Evolutionary conservation across 1,140 invertebrate genomes (phyloP), one percentile per base, ranked within the genome.

Genomic region (Aleiodes sp.): DNA sequence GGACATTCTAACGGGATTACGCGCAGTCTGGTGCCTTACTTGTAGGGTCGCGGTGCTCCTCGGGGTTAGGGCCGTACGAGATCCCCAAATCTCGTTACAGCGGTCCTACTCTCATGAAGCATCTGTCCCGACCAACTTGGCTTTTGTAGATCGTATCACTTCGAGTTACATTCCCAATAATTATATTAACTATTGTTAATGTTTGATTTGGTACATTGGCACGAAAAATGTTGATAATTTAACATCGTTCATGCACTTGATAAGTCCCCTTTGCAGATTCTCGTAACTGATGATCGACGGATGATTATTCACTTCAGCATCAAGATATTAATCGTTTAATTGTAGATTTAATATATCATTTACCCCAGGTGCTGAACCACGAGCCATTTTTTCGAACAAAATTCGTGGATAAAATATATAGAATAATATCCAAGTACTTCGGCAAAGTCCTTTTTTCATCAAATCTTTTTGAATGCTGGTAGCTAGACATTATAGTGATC

Each of bases 171-270:
- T 79, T 87, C 70, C 84, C 86, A 10, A 87, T 79, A 67, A 89
- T 89, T 31, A 87, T 86, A 75, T 88, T 88, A 46, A 87, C 80
- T 29, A 88, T 81, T 19, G 84, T 86, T 46, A 87, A 78, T 43
- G 87, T 81, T n/a, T 84, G 77, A 68, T 88, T 86, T 39, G 84
- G 65, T 95, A 93, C 28, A 97, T 83, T 0, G 94, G 94, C 19
- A 98, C 87, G 0, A 89, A 86, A 0, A 92, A 88, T 66, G 92
- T 89, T 56, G 94, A 92, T 26, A 98, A 89, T 33, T 91, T 88
- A 7, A 98, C 90, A 75, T 97, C 94, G 63, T 96, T 93, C 89
- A 98, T 92, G 78, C 97, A 98, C 1, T 96, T 96, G 65, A 94
- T 87, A 79, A 97, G 97, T 1, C 96, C 95, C 33, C 91, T 87